Base-by-base conservation (phyloP, 2,888 invertebrate species). In the Acanthococcus lagerstroemiae region DNA sequence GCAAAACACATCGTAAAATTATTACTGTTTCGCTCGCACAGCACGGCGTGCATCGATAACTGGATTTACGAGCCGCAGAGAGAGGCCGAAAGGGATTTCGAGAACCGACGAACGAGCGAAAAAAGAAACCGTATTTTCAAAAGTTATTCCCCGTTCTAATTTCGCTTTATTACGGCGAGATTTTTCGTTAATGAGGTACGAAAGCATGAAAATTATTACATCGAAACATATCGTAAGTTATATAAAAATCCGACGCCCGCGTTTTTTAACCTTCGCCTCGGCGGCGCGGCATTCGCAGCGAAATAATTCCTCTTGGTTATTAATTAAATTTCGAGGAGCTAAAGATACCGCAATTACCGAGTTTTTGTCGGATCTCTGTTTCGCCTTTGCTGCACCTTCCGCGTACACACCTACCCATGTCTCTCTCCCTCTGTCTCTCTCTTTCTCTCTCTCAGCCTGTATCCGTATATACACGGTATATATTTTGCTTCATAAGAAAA, bases 311-410 rank as follows among this genome's bases (percentile, higher is more conserved):
- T 19, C 26, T 50, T 50, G 54, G 54, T 63, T 63, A 63, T 63
- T 63, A 63, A 63, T 63, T 63, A 63, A 63, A 63, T 52, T 52
- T 52, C 52, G 50, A 63, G 50, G 54, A 19, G 22, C 44, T 50
- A 19, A 63, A 63, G 63, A 63, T 63, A 37, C 50, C 54, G 63
- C 63, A 63, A 63, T 63, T 63, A 63, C 63, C 24, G 37, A 15
- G 63, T 63, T 63, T 63, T 63, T 63, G 63, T 63, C 52, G 63
- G 63, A 17, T 19, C 21, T n/a, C n/a, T 50, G 50, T 45, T 57
- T 57, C 58, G 44, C 24, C n/a, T 37, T 37, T 37, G n/a, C 37
- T 3, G 55, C 58, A 26, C 9, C 21, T 19, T 21, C 27, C 19
- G 56, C 30, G 30, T 24, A 22, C 6, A n/a, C 12, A 19, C 6